Evolutionary conservation across 1,140 invertebrate species (phyloP).

Genomic region (Papilio helenus): DNA sequence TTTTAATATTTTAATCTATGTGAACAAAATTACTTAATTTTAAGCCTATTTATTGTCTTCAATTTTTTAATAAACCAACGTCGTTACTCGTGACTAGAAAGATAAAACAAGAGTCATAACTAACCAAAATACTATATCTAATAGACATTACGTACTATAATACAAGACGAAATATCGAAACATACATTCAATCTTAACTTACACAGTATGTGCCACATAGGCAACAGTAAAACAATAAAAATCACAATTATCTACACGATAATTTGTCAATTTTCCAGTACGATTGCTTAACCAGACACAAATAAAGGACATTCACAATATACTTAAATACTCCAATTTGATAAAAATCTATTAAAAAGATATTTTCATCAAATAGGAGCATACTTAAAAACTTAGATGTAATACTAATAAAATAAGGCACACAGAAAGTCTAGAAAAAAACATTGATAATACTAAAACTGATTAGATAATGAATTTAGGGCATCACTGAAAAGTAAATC

Average conservation of each 20-base stretch:
- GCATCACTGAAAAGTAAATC: slow-evolving; percentile 9
- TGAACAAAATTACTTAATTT: not conserved
- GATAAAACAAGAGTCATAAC: slow-evolving; percentile 68
- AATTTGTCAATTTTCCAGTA: slow-evolving; percentile 30
- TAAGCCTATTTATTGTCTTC: slow-evolving; percentile 39
- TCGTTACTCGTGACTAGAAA: slow-evolving; percentile 80
- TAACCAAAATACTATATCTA: slow-evolving; percentile 68
- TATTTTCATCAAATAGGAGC: slow-evolving; percentile 41
- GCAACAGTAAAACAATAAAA: slow-evolving; percentile 41
- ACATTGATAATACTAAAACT: slow-evolving; percentile 39
- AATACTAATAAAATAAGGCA: slow-evolving; percentile 67
- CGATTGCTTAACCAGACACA: slow-evolving; percentile 43
- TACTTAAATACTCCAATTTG: slow-evolving; percentile 35
- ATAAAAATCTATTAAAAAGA: slow-evolving; percentile 41
- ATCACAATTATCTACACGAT: slow-evolving; percentile 37
- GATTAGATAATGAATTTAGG: slow-evolving; percentile 12
- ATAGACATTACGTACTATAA: slow-evolving; percentile 68
- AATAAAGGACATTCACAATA: slow-evolving; percentile 44
- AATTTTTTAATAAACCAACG: slow-evolving; percentile 59
- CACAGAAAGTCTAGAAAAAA: slow-evolving; percentile 57
- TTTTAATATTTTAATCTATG: no score
- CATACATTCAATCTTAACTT: slow-evolving; percentile 55
- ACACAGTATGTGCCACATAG: slow-evolving; percentile 45
- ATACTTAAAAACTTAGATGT: slow-evolving; percentile 45
- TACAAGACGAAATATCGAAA: slow-evolving; percentile 58